phyloP scores from a whole-genome alignment of 2,888 invertebrate species.

The Zygaena filipendulae region DNA sequence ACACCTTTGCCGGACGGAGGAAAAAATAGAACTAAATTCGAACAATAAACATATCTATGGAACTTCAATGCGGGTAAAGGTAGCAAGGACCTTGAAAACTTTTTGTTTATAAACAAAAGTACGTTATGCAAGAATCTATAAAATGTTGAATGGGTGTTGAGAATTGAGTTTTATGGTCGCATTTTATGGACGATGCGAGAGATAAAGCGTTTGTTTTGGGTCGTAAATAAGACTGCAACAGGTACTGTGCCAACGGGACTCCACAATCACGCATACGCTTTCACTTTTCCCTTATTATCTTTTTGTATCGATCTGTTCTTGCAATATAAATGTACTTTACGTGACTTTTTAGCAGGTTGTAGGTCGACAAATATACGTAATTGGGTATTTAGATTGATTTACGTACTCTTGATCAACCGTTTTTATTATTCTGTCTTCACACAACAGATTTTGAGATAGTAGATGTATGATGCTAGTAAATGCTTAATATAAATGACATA shows the following conservation, averaged over 20 bases:
- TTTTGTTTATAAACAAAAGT: slow-evolving; percentile 65
- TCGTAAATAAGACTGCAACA: slow-evolving; percentile 68
- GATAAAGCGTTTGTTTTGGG: slow-evolving; percentile 68
- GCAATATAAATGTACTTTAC: no score
- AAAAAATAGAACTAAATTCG: slow-evolving; percentile 38
- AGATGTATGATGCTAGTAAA: no score
- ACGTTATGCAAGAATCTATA: slow-evolving; percentile 58
- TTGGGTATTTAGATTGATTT: no score
- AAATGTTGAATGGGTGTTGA: slow-evolving; percentile 39
- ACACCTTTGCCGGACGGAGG: slow-evolving; percentile 31
- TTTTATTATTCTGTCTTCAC: no score
- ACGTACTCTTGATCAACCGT: no score
- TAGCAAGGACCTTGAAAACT: slow-evolving; percentile 49
- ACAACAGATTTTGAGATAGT: no score
- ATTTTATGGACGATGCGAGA: slow-evolving; percentile 59
- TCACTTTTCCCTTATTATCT: slow-evolving; percentile 59
- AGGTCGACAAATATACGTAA: no score
- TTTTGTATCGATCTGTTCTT: slow-evolving; percentile 27
- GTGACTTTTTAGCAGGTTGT: no score
- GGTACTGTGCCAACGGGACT: slow-evolving; percentile 60
- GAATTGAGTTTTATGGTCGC: slow-evolving; percentile 60
- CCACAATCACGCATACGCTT: slow-evolving; percentile 57
- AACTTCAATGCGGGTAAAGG: slow-evolving; percentile 22
- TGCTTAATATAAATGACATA: no score
- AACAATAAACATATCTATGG: no score